A percentile compares a stretch with the other conserved stretches of the same genome.
phyloP scores from a whole-genome alignment of 1,140 invertebrate genomes.

The Drosophila funebris region DNA sequence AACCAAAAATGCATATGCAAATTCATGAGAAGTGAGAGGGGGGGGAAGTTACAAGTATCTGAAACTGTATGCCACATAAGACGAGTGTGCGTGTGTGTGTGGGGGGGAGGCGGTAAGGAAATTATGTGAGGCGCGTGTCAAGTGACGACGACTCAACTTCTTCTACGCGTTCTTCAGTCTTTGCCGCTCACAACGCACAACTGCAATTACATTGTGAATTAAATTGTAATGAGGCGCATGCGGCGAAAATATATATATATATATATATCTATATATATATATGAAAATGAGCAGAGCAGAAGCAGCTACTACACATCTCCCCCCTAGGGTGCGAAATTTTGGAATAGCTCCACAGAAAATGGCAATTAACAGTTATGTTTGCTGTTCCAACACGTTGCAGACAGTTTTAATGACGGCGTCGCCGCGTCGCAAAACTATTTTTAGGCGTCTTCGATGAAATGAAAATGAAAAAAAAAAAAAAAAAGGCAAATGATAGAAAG shows the following conservation, averaged over 20 bases:
- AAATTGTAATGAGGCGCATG: constrained; percentile 82
- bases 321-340: constrained; percentile 2
- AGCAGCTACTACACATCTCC: background rate
- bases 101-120: constrained; percentile 33
- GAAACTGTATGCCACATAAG: constrained; percentile 9
- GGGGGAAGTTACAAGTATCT: constrained; percentile 24
- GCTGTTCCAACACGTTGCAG: constrained; percentile 73
- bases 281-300: constrained; percentile 66
- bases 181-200: constrained; percentile 18
- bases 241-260: too few species aligned
- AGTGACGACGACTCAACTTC: constrained; percentile 39
- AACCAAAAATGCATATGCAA: constrained; percentile 73
- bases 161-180: constrained; percentile 11
- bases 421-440: constrained; percentile 61
- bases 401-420: constrained; percentile 74
- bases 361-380: constrained; percentile 82
- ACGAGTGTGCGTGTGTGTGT: too few species aligned
- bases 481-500: constrained; percentile 4
- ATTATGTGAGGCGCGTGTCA: constrained; percentile 78
- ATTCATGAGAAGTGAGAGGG: constrained; percentile 9
- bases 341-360: constrained; percentile 48
- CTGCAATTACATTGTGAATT: constrained; percentile 80
- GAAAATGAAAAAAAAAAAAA: background rate
- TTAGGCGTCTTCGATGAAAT: constrained; percentile 40
- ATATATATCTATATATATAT: too few species aligned